Conservation (phyloP, 2,113 vertebrate genomes). For the Nothobranchius kuhntae region DNA sequence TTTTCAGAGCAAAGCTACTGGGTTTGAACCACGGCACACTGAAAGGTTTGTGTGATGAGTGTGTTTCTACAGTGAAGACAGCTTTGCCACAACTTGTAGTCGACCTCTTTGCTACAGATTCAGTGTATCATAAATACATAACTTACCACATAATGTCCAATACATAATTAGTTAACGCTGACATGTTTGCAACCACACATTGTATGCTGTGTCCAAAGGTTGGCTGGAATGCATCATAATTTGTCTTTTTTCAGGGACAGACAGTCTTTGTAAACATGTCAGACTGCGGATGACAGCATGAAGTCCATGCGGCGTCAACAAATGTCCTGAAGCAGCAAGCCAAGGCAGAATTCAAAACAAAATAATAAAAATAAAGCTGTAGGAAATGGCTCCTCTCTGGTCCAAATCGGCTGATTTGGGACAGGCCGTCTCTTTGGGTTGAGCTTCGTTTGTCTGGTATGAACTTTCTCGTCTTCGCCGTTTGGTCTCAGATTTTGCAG, state of each 20-base stretch:
- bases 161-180: slow-evolving; percentile 51
- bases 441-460: not conserved
- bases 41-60: slow-evolving; percentile 15
- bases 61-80: slow-evolving; percentile 34
- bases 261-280: slow-evolving; percentile 34
- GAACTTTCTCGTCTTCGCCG: slow-evolving; percentile 11
- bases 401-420: slow-evolving; percentile 15
- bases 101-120: slow-evolving; percentile 55
- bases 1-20: slow-evolving; percentile 26
- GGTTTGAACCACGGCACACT: slow-evolving; percentile 9
- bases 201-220: slow-evolving; percentile 30
- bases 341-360: not conserved
- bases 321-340: slow-evolving; percentile 7
- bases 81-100: slow-evolving; percentile 11
- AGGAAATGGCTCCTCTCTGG: slow-evolving; percentile 1
- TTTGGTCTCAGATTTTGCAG: slow-evolving; percentile 33
- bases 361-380: not conserved
- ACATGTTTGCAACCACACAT: slow-evolving; percentile 40
- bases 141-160: slow-evolving; percentile 66
- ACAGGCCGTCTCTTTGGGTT: not conserved
- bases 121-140: slow-evolving; percentile 76
- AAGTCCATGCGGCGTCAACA: slow-evolving; percentile 1
- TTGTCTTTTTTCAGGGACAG: slow-evolving; percentile 23
- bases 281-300: slow-evolving; percentile 10
- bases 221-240: slow-evolving; percentile 33